These are phyloP conservation scores for Malacoctenus gilli DNA, from an alignment of 2,797 vertebrate genomes.

Conservation along the genomic window DNA sequence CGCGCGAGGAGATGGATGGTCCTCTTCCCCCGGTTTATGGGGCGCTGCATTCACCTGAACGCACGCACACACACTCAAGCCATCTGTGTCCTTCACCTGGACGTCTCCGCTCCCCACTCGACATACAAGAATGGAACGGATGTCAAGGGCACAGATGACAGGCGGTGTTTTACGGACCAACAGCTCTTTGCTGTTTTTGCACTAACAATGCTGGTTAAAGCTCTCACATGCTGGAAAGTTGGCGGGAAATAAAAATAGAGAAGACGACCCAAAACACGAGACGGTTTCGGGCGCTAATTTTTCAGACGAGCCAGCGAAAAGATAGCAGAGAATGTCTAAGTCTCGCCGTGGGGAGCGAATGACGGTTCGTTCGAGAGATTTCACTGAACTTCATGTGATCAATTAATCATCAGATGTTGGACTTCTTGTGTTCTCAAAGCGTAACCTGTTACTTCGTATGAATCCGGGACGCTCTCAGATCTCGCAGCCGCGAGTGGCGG, in stretches of 20 bases:
- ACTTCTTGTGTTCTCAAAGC: constrained; percentile 40
- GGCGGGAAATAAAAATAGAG: background rate
- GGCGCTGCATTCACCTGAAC: constrained; percentile 6
- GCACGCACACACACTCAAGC: constrained; percentile 8
- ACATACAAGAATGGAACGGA: constrained; percentile 5
- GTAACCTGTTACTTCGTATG: constrained; percentile 30
- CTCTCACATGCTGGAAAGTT: too few species aligned
- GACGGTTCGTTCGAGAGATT: constrained; percentile 3
- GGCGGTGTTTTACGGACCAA: background rate
- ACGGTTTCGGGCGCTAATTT: constrained; percentile 29
- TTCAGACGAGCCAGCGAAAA: constrained; percentile 23
- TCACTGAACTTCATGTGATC: constrained; percentile 49
- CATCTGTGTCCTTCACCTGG: constrained; percentile 50
- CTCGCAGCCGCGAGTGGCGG: constrained; percentile 23
- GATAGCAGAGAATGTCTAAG: constrained; percentile 37
- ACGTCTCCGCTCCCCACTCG: background rate
- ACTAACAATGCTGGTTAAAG: too few species aligned
- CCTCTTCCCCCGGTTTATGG: constrained; percentile 20
- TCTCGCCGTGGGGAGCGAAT: background rate
- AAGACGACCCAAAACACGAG: constrained; percentile 16
- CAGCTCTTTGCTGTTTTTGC: background rate
- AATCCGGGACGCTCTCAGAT: constrained; percentile 36
- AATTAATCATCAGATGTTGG: constrained; percentile 59
- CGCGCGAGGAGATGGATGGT: constrained; percentile 36
- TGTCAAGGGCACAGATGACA: constrained; percentile 17